Percentiles rank a stretch among this genome's conserved stretches.
These are phyloP conservation scores for Tokudaia muenninki DNA, from an alignment of 2,797 vertebrate species.

Conservation along the genomic window DNA sequence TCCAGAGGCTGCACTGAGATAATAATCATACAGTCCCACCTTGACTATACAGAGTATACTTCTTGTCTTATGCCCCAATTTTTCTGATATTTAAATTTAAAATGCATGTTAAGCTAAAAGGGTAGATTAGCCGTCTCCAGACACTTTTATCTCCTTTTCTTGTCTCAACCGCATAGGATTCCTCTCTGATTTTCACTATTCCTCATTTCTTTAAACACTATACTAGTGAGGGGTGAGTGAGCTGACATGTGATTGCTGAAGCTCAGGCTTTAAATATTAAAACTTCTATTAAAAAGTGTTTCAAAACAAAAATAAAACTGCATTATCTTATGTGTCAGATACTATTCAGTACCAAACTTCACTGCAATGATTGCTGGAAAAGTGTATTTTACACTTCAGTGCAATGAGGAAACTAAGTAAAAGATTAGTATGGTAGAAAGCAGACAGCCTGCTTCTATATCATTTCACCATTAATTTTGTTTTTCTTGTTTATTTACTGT, in stretches of 20 bases:
- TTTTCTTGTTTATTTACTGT: neutral
- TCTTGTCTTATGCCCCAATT: neutral
- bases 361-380: neutral
- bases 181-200: neutral
- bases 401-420: neutral
- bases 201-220: neutral
- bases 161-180: neutral
- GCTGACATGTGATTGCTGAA: rapidly evolving
- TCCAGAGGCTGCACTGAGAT: neutral
- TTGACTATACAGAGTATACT: neutral
- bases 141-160: neutral
- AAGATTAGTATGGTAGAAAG: rapidly evolving
- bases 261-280: neutral
- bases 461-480: neutral
- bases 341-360: neutral
- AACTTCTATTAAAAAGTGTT: neutral
- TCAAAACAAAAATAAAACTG: neutral
- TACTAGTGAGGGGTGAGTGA: neutral
- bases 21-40: neutral
- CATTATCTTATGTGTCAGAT: neutral
- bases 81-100: neutral
- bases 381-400: neutral
- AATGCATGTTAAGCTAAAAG: neutral
- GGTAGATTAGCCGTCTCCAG: too few relatives aligned
- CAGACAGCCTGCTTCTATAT: neutral